Evolutionary conservation across 2,797 vertebrate species (phyloP), one percentile per base, ranked within the genome.

Genomic region (Betta splendens): DNA sequence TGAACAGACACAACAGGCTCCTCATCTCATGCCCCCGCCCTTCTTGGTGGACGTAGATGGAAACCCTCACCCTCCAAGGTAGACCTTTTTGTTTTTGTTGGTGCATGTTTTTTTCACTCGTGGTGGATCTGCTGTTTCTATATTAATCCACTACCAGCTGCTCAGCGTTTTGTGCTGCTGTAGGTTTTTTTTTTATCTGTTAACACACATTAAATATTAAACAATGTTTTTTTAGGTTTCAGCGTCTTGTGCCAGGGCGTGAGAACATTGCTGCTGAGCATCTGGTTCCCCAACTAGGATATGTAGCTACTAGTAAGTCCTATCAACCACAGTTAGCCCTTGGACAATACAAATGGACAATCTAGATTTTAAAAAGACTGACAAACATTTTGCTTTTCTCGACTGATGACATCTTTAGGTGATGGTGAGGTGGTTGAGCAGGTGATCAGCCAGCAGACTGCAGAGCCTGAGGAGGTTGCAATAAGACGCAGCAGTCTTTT

Each of bases 11-110:
- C 98, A 99, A 61, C 97, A 98, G 85, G 98, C 96, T 0, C 97
- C 98, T 28, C 98, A 99, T 74, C 95, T 99, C 53, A 99, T 99
- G 98, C 97, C 98, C 4, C 95, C 97, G n/a, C 96, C 98, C 0
- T 99, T 99, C 87, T 81, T 99, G 38, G 98, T 99, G 46, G 97
- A 99, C 28, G 96, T 98, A 43, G 96, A 99, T 77, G 98, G 98
- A 64, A 99, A 99, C 78, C 98, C 98, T 44, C 96, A 99, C 77
- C 96, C 96, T 10, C 95, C 96, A 37, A 92, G 92, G 79, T 97
- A 91, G 15, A 45, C 4, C 2, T 20, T 40, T 25, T 43, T 13
- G 8, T 13, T 2, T 17, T 38, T 37, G 20, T 3, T 6, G n/a
- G n/a, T n/a, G n/a, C 5, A 6, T 29, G 32, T 37, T 45, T 4